Evolutionary conservation across 2,113 vertebrate genomes (phyloP).

Genomic region (Centropus unirufus): DNA sequence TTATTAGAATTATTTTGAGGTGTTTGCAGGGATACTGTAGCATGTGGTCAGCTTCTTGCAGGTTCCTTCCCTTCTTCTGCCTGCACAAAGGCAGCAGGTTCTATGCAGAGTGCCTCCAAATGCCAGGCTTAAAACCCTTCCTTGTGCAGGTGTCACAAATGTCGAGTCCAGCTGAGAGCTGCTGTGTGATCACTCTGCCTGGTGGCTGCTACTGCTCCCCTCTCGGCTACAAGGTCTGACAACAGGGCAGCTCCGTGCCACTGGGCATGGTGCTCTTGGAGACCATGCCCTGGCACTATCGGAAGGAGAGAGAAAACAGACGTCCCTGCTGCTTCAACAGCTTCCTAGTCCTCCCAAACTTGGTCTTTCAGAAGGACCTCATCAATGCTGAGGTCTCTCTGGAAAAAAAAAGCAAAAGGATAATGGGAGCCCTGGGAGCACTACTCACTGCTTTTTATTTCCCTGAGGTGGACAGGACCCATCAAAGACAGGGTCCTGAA

Average conservation of each 20-base stretch:
- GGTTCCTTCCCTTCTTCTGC: background rate
- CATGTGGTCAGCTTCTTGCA: background rate
- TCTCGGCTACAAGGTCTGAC: background rate
- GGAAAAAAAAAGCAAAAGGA: background rate
- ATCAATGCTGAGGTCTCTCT: background rate
- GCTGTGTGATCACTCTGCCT: background rate
- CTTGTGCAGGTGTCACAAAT: background rate
- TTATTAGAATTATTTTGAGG: background rate
- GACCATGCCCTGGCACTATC: background rate
- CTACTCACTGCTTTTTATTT: background rate
- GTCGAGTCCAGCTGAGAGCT: background rate
- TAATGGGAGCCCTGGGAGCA: background rate
- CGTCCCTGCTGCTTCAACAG: background rate
- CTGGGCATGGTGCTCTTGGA: background rate
- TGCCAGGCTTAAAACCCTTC: background rate
- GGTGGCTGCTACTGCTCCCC: background rate
- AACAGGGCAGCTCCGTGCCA: background rate
- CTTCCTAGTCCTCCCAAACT: background rate
- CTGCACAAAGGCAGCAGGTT: background rate
- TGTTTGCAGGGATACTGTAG: background rate
- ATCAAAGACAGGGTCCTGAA: conserved; percentile 43
- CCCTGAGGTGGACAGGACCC: conserved; percentile 41
- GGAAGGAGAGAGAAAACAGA: background rate
- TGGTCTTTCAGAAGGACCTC: background rate
- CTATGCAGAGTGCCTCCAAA: background rate